phyloP scores from a whole-genome alignment of 2,113 vertebrate species.

The Elaphurus davidianus region DNA sequence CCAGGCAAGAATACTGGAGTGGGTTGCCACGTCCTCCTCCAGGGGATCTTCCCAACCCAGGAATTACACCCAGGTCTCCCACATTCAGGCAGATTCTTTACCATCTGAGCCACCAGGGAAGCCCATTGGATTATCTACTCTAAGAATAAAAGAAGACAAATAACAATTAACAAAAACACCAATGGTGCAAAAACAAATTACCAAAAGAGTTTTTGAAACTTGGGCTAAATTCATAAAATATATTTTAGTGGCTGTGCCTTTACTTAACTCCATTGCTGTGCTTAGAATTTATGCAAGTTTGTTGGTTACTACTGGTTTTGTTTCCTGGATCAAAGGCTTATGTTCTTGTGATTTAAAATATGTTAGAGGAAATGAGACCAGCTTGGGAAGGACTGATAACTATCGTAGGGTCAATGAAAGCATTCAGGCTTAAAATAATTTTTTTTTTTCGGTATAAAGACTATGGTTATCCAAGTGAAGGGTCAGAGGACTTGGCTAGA shows the following conservation, averaged over 20 bases:
- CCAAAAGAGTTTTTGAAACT: not conserved
- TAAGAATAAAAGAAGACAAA: not conserved
- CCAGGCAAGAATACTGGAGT: not conserved
- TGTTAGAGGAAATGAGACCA: not conserved
- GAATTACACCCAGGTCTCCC: not conserved
- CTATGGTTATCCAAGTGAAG: not conserved
- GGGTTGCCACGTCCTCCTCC: not conserved
- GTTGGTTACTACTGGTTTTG: not conserved
- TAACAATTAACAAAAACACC: not conserved
- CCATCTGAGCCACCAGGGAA: not conserved
- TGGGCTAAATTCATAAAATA: not conserved
- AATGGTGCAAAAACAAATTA: not conserved
- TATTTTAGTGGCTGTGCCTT: not conserved
- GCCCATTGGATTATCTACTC: not conserved
- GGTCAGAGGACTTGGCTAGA: not conserved
- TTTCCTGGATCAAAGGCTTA: conserved; percentile 19
- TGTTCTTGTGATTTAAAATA: not conserved
- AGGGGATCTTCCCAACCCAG: not conserved
- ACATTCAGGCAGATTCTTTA: not conserved
- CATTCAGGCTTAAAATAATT: not conserved
- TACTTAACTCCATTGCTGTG: not conserved
- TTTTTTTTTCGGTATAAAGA: not conserved
- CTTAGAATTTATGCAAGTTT: not conserved
- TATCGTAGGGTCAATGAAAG: not conserved
- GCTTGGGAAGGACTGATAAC: not conserved